phyloP scores from a whole-genome alignment of 2,888 invertebrate genomes.

The Eupithecia inturbata region DNA sequence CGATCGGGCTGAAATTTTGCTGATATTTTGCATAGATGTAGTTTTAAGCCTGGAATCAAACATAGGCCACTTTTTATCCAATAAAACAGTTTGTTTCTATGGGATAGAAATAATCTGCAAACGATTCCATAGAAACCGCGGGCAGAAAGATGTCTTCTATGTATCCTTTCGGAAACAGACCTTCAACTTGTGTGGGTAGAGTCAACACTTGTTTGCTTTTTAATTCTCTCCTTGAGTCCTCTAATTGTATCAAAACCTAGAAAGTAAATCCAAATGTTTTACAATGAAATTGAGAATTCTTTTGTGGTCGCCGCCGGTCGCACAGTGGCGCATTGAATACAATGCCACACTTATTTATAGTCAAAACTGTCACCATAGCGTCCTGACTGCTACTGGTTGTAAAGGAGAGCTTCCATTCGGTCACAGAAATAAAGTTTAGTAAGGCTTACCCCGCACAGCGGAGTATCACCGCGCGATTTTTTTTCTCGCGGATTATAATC shows the following conservation, averaged over 20 bases:
- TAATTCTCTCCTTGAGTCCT: background rate
- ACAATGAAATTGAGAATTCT: slow-evolving; percentile 78
- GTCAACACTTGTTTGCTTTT: background rate
- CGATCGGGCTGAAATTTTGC: no score
- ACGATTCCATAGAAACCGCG: no score
- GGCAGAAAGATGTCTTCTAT: no score
- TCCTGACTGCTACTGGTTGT: slow-evolving; percentile 53
- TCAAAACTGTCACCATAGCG: slow-evolving; percentile 83
- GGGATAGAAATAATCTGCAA: no score
- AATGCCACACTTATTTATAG: slow-evolving; percentile 84
- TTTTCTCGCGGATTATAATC: no score
- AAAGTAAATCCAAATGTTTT: slow-evolving; percentile 45
- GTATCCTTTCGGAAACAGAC: background rate
- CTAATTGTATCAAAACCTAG: slow-evolving; percentile 30
- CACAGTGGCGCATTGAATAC: slow-evolving; percentile 82
- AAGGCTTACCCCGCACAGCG: no score
- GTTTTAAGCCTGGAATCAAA: no score
- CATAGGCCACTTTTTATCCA: no score
- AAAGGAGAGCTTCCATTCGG: slow-evolving; percentile 6
- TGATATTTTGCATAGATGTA: no score
- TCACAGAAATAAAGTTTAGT: background rate
- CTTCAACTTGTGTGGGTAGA: background rate
- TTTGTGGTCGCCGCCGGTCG: slow-evolving; percentile 75
- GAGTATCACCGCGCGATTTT: no score
- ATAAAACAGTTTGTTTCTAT: no score